phyloP scores from a whole-genome alignment of 2,113 vertebrate genomes.

The Pygathrix nemaeus region DNA sequence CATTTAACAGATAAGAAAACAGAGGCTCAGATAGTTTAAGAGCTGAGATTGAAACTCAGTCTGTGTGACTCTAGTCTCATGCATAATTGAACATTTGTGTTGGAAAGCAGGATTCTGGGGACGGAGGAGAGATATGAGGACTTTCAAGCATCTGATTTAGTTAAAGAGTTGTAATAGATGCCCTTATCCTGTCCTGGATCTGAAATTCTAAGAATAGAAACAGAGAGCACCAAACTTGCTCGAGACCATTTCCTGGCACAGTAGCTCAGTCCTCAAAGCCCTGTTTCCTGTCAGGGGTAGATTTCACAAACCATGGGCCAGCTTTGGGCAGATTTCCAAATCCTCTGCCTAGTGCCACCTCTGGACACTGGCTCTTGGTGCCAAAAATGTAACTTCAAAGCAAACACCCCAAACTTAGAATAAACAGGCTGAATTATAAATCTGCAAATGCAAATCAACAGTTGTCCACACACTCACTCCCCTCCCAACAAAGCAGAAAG shows the following conservation, averaged over 20 bases:
- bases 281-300: not conserved
- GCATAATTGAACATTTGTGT: not conserved
- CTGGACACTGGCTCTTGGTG: not conserved
- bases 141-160: not conserved
- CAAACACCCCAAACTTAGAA: slow-evolving; percentile 17
- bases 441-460: slow-evolving; percentile 52
- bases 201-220: slow-evolving; percentile 30
- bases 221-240: not conserved
- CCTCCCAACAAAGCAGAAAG: not conserved
- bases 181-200: not conserved
- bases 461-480: not conserved
- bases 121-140: not conserved
- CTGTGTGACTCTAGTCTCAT: not conserved
- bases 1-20: not conserved
- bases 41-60: not conserved
- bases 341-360: not conserved
- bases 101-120: not conserved
- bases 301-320: not conserved
- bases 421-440: not conserved
- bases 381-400: slow-evolving; percentile 38
- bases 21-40: not conserved
- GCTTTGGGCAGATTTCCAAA: not conserved
- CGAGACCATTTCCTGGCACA: not conserved
- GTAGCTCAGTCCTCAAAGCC: not conserved
- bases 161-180: not conserved